Base-by-base conservation (phyloP, 2,888 invertebrate species). In the Dynastes maya region DNA sequence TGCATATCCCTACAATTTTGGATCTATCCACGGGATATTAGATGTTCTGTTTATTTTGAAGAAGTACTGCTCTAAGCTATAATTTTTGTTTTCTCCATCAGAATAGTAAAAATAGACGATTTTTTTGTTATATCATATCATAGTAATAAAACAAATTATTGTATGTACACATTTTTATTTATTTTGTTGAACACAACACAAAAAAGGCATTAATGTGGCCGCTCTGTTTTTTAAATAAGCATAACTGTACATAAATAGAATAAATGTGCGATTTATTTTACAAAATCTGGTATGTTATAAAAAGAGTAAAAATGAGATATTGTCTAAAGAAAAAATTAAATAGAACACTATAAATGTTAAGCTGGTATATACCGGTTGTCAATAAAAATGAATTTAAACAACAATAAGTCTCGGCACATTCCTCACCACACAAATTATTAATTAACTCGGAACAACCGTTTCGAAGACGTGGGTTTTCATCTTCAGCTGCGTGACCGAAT, bases 11-110 rank as follows among this genome's bases (percentile, higher is more conserved):
- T 64, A 87, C 89, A 81, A 78, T 82, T 13, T 82, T 90, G 1
- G 87, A 90, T 80, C 85, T 89, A 82, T 79, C 85, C 22, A 86
- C 83, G 78, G 89, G 90, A 58, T 91, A 91, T 83, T 90, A 84
- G 88, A 3, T 67, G 70, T 27, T 22, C 6, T 55, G 27, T 29
- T 16, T n/a, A 45, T n/a, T 40, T 5, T 22, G 2, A 22, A 61
- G 29, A 4, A 27, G 9, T 22, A 22, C 2, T 5, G 22, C 5
- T 22, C 13, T 9, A 0, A 2, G 11, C 11, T 32, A 13, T 63
- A 2, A 0, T 63, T 22, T 3, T 32, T 63, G 58, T 58, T 27
- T 58, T 63, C 2, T 32, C 3, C 3, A 27, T 8, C 22, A 61
- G 6, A 45, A 11, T 45, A 45, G 16, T 49, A 45, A 49, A 32